These are phyloP conservation scores for Oscheius sp. DNA, from an alignment of 2,888 invertebrate genomes.

Conservation along the genomic window DNA sequence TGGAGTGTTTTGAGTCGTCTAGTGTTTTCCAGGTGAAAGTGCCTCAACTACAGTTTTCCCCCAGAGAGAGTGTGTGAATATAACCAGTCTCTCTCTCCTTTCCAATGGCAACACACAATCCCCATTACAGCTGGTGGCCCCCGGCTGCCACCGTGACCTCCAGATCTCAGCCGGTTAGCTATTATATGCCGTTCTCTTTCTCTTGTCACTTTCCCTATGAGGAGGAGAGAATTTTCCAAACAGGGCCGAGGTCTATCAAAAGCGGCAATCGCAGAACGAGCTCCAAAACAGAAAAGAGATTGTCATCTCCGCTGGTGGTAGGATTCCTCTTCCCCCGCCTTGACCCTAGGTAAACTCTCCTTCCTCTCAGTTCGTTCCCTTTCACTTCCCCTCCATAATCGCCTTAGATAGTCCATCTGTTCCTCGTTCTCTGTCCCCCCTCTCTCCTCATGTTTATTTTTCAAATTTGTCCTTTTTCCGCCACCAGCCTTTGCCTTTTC, in stretches of 20 bases:
- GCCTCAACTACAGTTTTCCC: slow-evolving; percentile 12
- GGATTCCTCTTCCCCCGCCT: not conserved
- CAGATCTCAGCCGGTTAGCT: slow-evolving; percentile 6
- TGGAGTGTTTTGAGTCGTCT: slow-evolving; percentile 10
- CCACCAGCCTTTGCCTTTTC: too few species aligned
- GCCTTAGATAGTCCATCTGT: not conserved
- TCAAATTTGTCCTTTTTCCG: too few species aligned
- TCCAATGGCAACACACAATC: not conserved
- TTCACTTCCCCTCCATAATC: not conserved
- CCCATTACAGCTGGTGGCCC: slow-evolving; percentile 16
- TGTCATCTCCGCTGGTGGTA: not conserved
- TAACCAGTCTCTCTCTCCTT: slow-evolving; percentile 3
- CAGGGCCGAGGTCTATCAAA: not conserved
- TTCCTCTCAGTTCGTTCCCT: not conserved
- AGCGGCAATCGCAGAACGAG: not conserved
- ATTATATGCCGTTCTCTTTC: not conserved
- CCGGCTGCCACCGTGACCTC: slow-evolving; percentile 17
- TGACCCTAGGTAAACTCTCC: not conserved
- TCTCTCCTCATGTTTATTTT: not conserved
- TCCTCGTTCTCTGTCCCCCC: not conserved
- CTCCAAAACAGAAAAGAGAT: not conserved
- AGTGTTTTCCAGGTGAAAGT: too few species aligned
- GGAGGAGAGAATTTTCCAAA: not conserved
- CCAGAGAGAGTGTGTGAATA: not conserved
- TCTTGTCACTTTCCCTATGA: not conserved